Conservation (phyloP, 2,113 vertebrate species). For the Shinisaurus crocodilurus region DNA sequence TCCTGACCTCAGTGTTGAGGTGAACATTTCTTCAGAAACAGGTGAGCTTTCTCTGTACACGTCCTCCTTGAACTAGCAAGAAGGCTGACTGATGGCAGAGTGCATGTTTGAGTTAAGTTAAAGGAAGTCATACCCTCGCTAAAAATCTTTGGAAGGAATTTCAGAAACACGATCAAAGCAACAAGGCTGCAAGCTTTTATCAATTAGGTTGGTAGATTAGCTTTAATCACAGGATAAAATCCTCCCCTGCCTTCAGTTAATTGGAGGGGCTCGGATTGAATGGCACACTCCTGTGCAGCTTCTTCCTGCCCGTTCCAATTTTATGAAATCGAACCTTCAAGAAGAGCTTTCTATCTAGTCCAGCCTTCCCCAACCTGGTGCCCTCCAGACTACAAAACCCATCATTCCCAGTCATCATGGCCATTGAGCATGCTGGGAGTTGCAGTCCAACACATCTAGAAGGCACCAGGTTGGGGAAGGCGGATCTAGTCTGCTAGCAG, state of each 20-base stretch:
- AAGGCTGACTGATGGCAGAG: background rate
- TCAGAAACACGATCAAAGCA: background rate
- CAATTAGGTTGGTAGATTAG: background rate
- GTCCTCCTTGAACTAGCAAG: background rate
- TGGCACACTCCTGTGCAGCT: background rate
- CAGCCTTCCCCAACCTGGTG: too few species aligned
- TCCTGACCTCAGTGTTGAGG: slow-evolving; percentile 90
- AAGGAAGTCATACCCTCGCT: background rate
- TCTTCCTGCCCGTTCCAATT: background rate
- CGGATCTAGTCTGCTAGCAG: background rate
- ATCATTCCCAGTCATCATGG: too few species aligned
- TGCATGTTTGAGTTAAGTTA: background rate
- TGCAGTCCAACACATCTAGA: too few species aligned
- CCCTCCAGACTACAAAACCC: too few species aligned
- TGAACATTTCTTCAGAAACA: slow-evolving; percentile 98
- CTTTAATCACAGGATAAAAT: background rate
- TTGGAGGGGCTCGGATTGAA: background rate
- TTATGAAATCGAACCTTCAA: background rate
- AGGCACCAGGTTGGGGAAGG: too few species aligned
- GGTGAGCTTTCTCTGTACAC: slow-evolving; percentile 76
- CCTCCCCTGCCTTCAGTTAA: background rate
- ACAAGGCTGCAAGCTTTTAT: background rate
- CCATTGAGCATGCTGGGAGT: too few species aligned
- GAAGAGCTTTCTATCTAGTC: background rate
- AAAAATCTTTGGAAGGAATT: background rate